Evolutionary conservation across 2,888 invertebrate genomes (phyloP), one percentile per base, ranked within the genome.

Genomic region (Antitype chi): DNA sequence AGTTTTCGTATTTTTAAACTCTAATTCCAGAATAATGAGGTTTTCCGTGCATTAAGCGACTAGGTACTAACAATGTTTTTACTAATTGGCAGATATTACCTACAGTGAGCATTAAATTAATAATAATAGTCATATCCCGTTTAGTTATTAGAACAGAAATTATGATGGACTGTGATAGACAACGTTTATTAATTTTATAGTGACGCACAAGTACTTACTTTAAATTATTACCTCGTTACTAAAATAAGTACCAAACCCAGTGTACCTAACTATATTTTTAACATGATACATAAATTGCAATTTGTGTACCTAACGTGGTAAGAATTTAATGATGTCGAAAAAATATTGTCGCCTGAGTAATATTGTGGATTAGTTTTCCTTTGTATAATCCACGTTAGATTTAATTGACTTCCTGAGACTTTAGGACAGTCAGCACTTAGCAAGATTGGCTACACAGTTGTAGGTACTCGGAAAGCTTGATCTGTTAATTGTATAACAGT

Each of bases 171-270:
- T 38, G 32, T 66, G 28, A 66, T 32, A 81, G 55, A 15, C 28
- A 20, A 32, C 15, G 32, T 32, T 32, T 32, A 28, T 64, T 69
- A n/a, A 17, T 57, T 67, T 67, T 15, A 25, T 13, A 57, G 17
- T 81, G 80, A 80, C 69, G 76, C 76, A 81, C 60, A 32, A 11
- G 25, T 49, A 15, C 11, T 60, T 69, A 7, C 38, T 47, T 47
- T 60, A 76, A 23, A 68, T 53, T 13, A 69, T 59, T 32, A n/a
- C 28, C 15, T 49, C 15, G 38, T 32, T 49, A 20, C 23, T 13
- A 49, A 66, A 66, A 59, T 15, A 67, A 20, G 6, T 38, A 47
- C 3, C 28, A n/a, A n/a, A 70, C 38, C 23, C 43, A 47, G 43
- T 47, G n/a, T n/a, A n/a, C n/a, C n/a, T n/a, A 9, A 28, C 15